Percentiles rank a stretch among this genome's conserved stretches.
phyloP scores from a whole-genome alignment of 2,113 vertebrate genomes.

The Argyrosomus japonicus region DNA sequence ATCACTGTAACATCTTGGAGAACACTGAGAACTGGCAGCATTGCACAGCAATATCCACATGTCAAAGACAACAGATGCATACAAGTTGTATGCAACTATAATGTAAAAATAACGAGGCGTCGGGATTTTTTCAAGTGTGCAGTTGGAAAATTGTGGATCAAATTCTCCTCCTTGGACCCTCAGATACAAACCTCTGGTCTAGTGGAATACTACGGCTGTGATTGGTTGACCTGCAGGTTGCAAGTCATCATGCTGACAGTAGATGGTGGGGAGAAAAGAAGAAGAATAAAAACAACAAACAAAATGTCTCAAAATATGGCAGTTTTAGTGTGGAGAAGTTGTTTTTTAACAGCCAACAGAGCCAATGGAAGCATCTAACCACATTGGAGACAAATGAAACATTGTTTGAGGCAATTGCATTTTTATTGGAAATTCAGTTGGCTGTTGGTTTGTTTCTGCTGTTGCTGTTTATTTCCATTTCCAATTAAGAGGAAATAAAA shows the following conservation, averaged over 20 bases:
- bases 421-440: constrained; percentile 75
- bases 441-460: constrained; percentile 69
- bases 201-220: constrained; percentile 66
- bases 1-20: constrained; percentile 62
- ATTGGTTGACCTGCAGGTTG: constrained; percentile 75
- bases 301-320: constrained; percentile 56
- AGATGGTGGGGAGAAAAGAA: constrained; percentile 56
- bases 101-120: constrained; percentile 61
- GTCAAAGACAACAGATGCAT: constrained; percentile 59
- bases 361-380: constrained; percentile 61
- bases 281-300: constrained; percentile 68
- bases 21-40: constrained; percentile 62
- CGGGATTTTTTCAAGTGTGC: constrained; percentile 45
- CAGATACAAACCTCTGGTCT: constrained; percentile 58
- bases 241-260: constrained; percentile 67
- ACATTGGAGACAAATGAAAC: constrained; percentile 69
- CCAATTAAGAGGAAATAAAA: constrained; percentile 77
- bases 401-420: constrained; percentile 76
- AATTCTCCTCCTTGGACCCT: constrained; percentile 55
- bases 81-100: constrained; percentile 63
- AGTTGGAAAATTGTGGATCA: constrained; percentile 54
- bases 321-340: constrained; percentile 47
- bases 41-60: constrained; percentile 75
- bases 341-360: constrained; percentile 52
- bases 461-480: constrained; percentile 72